phyloP scores from a whole-genome alignment of 2,888 invertebrate species.

The Phengaris arion region DNA sequence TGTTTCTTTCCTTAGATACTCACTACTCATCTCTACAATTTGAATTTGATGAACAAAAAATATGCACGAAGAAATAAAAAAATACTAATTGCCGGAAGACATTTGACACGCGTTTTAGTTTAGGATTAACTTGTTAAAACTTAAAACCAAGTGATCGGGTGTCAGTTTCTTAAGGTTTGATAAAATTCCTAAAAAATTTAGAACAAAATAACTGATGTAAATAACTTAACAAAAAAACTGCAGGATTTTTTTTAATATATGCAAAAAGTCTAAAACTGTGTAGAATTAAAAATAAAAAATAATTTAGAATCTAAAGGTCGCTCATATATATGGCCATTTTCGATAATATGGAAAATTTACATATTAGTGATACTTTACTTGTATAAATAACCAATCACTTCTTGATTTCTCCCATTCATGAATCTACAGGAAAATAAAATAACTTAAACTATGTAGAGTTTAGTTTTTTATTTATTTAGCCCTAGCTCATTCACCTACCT shows the following conservation, averaged over 20 bases:
- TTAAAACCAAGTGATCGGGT: conserved; percentile 23
- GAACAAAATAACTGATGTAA: no score
- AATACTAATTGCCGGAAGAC: conserved; percentile 44
- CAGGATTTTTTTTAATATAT: no score
- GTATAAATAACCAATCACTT: not conserved
- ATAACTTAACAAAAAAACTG: no score
- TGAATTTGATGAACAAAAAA: conserved; percentile 42
- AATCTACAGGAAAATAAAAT: conserved; percentile 9
- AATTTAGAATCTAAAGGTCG: no score
- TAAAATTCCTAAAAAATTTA: no score
- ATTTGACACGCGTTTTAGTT: conserved; percentile 48
- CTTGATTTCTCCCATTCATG: conserved; percentile 14
- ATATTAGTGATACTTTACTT: not conserved
- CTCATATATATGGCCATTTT: not conserved
- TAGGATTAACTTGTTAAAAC: conserved; percentile 42
- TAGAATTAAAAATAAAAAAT: no score
- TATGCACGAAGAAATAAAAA: conserved; percentile 42
- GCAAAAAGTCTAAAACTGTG: no score
- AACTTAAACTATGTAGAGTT: not conserved
- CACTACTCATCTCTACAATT: conserved; percentile 36
- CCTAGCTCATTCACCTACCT: not conserved
- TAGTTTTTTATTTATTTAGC: no score
- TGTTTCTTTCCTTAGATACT: conserved; percentile 26
- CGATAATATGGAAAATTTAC: not conserved
- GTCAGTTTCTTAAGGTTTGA: not conserved